A percentile compares a stretch with the other conserved stretches of the same genome.
phyloP scores from a whole-genome alignment of 2,113 vertebrate species.

The Hippocampus mohnikei region DNA sequence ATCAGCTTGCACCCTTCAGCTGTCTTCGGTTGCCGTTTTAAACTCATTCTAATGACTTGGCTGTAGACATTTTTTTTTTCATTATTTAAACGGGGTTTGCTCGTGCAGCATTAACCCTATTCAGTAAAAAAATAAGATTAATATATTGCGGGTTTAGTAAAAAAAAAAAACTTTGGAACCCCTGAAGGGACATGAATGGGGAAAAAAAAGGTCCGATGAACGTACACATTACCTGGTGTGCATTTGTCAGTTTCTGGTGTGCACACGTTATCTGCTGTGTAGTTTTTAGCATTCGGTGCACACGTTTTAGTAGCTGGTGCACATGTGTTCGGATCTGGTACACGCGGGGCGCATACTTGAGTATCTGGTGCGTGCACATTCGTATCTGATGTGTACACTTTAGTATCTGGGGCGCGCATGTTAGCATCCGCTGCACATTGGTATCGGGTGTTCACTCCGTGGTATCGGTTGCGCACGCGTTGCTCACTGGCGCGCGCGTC shows the following conservation, averaged over 20 bases:
- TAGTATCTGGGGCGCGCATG: neutral
- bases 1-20: neutral
- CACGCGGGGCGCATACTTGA: neutral
- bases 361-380: neutral
- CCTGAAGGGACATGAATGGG: neutral
- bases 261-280: neutral
- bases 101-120: neutral
- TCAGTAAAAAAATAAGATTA: neutral
- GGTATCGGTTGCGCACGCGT: no score
- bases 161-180: neutral
- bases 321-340: neutral
- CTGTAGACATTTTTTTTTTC: neutral
- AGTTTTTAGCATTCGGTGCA: no score
- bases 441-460: neutral
- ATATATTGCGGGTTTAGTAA: neutral
- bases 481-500: no score
- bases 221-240: neutral
- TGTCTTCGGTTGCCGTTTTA: neutral
- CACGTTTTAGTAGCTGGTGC: no score
- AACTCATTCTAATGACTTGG: neutral
- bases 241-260: neutral
- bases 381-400: no score
- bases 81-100: neutral
- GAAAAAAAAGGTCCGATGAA: neutral
- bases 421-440: neutral